A percentile compares a stretch with the other conserved stretches of the same genome.
Evolutionary conservation across 2,888 invertebrate genomes (phyloP).

Genomic region (Holacanthella duospinosa): DNA sequence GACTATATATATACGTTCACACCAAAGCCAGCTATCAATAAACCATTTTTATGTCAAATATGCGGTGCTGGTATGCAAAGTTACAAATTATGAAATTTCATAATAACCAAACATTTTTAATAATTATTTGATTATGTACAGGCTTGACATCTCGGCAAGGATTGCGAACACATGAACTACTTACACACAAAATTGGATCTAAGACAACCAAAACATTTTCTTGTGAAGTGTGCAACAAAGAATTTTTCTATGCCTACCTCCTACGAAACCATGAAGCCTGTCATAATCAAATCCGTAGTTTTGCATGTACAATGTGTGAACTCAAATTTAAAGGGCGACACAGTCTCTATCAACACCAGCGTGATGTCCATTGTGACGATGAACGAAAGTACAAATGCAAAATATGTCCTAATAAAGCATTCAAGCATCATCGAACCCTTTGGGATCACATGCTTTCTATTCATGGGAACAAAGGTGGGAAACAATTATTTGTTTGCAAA

Average conservation of each 20-base stretch:
- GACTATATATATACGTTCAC: no score
- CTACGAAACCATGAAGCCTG: neutral
- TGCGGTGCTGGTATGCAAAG: neutral
- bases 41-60: neutral
- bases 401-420: neutral
- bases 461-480: neutral
- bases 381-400: neutral
- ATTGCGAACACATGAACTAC: neutral
- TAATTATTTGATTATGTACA: neutral
- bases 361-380: neutral
- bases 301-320: neutral
- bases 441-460: neutral
- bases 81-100: neutral
- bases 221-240: neutral
- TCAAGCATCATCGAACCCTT: neutral
- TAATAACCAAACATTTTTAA: neutral
- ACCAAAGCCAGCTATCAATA: neutral
- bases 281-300: neutral
- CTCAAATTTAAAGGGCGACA: neutral
- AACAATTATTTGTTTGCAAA: neutral
- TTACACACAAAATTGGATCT: neutral
- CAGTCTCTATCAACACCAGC: neutral
- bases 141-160: neutral
- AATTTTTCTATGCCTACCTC: neutral
- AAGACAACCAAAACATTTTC: neutral